Percentiles rank a stretch among this genome's conserved stretches.
phyloP scores from a whole-genome alignment of 1,140 invertebrate species.

The Gryon sp. region DNA sequence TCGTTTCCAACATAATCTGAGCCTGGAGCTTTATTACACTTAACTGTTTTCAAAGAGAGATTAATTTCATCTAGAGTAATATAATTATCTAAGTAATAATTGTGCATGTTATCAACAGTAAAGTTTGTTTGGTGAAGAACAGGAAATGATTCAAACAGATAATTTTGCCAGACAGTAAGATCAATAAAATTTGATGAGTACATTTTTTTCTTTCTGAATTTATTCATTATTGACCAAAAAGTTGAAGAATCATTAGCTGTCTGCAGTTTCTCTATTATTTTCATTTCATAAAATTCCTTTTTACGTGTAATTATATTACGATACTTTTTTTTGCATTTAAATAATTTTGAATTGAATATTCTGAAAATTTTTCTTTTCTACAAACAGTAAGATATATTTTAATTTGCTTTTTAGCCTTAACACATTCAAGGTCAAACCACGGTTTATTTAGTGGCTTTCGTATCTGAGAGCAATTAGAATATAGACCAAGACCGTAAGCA shows the following conservation, averaged over 20 bases:
- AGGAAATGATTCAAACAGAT: too few relatives aligned
- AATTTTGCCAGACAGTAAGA: too few relatives aligned
- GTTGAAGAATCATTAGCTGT: too few relatives aligned
- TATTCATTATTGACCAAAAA: too few relatives aligned
- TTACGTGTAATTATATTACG: background rate
- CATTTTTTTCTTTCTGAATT: too few relatives aligned
- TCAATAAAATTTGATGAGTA: too few relatives aligned
- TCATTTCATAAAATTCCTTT: too few relatives aligned
- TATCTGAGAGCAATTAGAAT: too few relatives aligned
- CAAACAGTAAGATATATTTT: background rate
- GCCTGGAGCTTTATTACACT: conserved; percentile 33
- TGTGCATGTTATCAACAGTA: too few relatives aligned
- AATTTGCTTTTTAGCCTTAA: background rate
- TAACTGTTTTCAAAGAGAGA: conserved; percentile 7
- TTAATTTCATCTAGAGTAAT: conserved; percentile 12
- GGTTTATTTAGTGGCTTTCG: too few relatives aligned
- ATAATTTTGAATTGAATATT: background rate
- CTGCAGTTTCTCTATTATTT: too few relatives aligned
- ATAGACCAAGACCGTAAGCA: too few relatives aligned
- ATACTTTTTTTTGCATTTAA: background rate
- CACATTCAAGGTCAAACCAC: background rate
- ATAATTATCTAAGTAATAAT: conserved; percentile 1
- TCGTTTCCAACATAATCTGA: conserved; percentile 15
- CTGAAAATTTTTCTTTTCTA: background rate
- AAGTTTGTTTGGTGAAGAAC: background rate